Evolutionary conservation across 2,888 invertebrate species (phyloP).

Genomic region (Trilocha varians): DNA sequence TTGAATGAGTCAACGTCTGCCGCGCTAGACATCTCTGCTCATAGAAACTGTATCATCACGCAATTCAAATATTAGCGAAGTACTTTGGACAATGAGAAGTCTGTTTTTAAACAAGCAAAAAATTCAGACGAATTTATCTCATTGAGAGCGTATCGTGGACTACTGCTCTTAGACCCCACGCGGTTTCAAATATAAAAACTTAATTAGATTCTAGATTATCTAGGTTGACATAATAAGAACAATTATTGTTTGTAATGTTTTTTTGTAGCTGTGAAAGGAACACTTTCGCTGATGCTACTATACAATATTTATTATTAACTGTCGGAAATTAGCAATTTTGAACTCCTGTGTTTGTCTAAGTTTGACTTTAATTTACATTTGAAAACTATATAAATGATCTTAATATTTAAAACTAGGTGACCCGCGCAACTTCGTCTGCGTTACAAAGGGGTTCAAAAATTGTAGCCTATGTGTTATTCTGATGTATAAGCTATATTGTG

Average conservation of each 20-base stretch:
- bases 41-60: slow-evolving; percentile 15
- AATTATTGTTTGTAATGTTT: neutral
- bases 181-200: neutral
- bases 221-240: neutral
- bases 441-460: no score
- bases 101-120: neutral
- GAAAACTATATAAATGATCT: no score
- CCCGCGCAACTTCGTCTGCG: no score
- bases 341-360: no score
- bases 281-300: no score
- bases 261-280: no score
- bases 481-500: no score
- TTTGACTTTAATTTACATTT: no score
- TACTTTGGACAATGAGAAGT: neutral
- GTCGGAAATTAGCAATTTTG: no score
- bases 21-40: slow-evolving; percentile 31
- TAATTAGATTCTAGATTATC: neutral
- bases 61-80: neutral
- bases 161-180: neutral
- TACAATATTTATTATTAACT: no score
- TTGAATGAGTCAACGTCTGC: slow-evolving; percentile 49
- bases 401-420: no score
- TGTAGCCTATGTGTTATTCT: no score
- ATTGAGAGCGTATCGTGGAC: neutral
- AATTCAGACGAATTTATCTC: neutral